Evolutionary conservation across 1,140 invertebrate genomes (phyloP).

Genomic region (Zaprionus capensis): DNA sequence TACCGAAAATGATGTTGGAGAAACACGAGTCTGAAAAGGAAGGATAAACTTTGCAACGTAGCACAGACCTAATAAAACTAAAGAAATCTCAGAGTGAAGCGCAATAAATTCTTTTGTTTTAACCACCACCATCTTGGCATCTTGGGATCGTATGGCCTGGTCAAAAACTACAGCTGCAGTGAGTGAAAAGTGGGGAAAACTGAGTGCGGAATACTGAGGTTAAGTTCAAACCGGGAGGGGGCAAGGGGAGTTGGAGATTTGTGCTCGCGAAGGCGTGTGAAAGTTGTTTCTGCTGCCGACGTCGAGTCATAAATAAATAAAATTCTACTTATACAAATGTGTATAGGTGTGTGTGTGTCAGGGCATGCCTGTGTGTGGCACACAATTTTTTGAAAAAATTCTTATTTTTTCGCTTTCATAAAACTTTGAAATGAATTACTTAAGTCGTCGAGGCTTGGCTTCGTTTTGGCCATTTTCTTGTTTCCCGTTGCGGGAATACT

Average conservation of each 20-base stretch:
- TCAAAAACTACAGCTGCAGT: not conserved
- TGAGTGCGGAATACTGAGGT: conserved; percentile 7
- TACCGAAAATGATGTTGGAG: too few relatives aligned
- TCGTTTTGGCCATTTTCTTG: conserved; percentile 16
- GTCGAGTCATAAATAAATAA: conserved; percentile 76
- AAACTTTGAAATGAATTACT: conserved; percentile 76
- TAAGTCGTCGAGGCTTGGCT: conserved; percentile 43
- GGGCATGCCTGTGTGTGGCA: conserved; percentile 36
- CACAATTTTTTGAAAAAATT: conserved; percentile 36
- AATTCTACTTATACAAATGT: conserved; percentile 62
- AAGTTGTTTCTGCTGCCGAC: conserved; percentile 46
- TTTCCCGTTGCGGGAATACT: not conserved
- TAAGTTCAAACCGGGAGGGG: conserved; percentile 44
- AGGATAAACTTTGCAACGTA: not conserved
- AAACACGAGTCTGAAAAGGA: too few relatives aligned
- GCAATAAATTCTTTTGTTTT: conserved; percentile 4
- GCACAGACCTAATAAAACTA: not conserved
- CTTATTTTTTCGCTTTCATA: conserved; percentile 41
- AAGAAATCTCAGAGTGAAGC: not conserved
- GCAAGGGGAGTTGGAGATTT: conserved; percentile 61
- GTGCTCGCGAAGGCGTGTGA: conserved; percentile 52
- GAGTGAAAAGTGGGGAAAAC: not conserved
- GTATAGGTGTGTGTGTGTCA: conserved; percentile 27
- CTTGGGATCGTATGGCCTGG: not conserved
- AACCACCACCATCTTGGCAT: not conserved